Evolutionary conservation across 1,140 invertebrate species (phyloP), one percentile per base, ranked within the genome.

Genomic region (Lepidurus packardi): DNA sequence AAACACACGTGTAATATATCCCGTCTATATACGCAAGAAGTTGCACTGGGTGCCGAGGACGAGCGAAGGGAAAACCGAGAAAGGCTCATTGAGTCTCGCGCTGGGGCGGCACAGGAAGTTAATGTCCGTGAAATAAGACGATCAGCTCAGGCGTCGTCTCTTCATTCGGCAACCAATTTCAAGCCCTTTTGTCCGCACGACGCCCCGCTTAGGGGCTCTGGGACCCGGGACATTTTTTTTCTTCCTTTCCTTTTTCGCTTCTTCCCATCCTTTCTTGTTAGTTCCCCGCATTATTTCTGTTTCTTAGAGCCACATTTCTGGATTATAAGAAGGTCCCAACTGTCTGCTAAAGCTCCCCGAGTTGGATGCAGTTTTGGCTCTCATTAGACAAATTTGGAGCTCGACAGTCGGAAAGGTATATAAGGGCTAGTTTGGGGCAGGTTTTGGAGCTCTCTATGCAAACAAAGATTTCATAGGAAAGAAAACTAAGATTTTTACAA

Each of bases 1-100:
- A 65, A 65, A 65, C 53, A 65, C 53, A 65, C 53, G 53, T 65
- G 53, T 65, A 65, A 65, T 65, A 65, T 65, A 65, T 65, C 53
- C 53, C 53, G 53, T 65, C 21, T 21, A 21, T 65, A 47, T 47
- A 65, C 53, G 53, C 53, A 65, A 65, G 53, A 16, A 65, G 53
- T 65, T 65, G 53, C 53, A 65, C 53, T 7, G 53, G 53, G 53
- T n/a, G 16, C n/a, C 34, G 34, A 34, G 53, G 21, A 7, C 53
- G 6, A 65, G 53, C 53, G 53, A 65, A 65, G 53, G 53, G 53
- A 65, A 65, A 65, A 65, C 53, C 53, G 21, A 65, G 53, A 65
- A 65, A 65, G 53, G 9, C 53, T 65, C 53, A 65, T 65, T 65
- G 53, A 65, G 53, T 65, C 53, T 65, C 8, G 53, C 53, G 53